Evolutionary conservation across 2,113 vertebrate genomes (phyloP).

Genomic region (Talpa occidentalis): DNA sequence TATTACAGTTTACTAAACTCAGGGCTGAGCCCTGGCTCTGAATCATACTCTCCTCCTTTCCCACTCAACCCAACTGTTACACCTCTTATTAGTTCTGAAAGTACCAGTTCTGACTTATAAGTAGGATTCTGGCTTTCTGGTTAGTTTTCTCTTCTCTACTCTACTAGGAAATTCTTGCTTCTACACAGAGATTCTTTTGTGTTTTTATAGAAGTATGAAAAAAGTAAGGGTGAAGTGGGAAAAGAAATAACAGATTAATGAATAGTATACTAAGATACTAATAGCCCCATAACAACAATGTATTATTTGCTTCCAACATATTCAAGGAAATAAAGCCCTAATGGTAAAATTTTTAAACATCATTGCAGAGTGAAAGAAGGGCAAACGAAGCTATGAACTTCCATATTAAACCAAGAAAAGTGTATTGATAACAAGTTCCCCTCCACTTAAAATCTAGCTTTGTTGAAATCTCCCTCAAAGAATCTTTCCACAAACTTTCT

Average conservation of each 20-base stretch:
- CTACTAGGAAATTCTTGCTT: neutral
- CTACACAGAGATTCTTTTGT: neutral
- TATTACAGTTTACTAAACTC: neutral
- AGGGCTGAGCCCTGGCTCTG: neutral
- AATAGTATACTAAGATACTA: neutral
- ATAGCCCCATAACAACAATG: neutral
- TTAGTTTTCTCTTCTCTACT: neutral
- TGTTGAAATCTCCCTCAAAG: neutral
- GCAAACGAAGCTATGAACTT: neutral
- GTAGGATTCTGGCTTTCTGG: neutral
- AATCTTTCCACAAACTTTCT: neutral
- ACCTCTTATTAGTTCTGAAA: neutral
- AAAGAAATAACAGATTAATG: neutral
- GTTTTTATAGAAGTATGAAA: neutral
- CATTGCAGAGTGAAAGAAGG: neutral
- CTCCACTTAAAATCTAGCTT: neutral
- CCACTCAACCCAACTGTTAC: neutral
- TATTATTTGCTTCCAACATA: neutral
- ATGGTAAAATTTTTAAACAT: slow-evolving; percentile 3
- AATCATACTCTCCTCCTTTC: neutral
- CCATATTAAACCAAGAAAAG: neutral
- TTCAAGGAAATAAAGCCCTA: neutral
- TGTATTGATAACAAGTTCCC: neutral
- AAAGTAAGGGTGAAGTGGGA: neutral
- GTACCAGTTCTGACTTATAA: neutral